phyloP scores from a whole-genome alignment of 2,113 vertebrate species.

The Notarius quadriscutis region DNA sequence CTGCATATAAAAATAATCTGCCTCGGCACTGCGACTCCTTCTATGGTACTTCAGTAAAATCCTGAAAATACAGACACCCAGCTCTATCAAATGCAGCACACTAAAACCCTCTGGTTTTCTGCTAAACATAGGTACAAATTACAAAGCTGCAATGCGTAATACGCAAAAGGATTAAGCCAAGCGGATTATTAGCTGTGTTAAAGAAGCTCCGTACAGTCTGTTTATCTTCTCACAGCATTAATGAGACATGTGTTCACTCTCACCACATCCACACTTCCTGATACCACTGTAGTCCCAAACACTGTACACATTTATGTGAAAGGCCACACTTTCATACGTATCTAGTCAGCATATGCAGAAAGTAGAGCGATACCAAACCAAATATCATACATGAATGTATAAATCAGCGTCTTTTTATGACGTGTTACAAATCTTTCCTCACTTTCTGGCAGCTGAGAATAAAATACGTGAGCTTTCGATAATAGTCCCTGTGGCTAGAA shows the following conservation, averaged over 20 bases:
- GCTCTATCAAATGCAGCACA: background rate
- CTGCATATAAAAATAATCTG: background rate
- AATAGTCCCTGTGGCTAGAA: background rate
- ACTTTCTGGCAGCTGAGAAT: background rate
- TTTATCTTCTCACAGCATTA: background rate
- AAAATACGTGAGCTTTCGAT: background rate
- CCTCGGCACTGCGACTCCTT: background rate
- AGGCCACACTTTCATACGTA: background rate
- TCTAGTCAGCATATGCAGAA: background rate
- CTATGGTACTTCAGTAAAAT: background rate
- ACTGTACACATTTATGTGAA: slow-evolving; percentile 1
- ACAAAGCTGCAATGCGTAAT: background rate
- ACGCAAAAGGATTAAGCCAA: background rate
- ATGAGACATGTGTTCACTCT: slow-evolving; percentile 2
- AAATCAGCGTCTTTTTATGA: background rate
- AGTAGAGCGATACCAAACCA: background rate
- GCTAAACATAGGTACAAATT: slow-evolving; percentile 17
- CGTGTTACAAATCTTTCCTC: background rate
- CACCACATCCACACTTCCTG: slow-evolving; percentile 21
- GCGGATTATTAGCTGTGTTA: background rate
- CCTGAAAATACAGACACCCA: slow-evolving; percentile 3
- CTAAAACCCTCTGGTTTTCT: background rate
- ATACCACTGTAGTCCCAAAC: background rate
- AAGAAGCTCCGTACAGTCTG: slow-evolving; percentile 14
- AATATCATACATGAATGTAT: background rate